These are phyloP conservation scores for Megalops atlanticus DNA, from an alignment of 2,113 vertebrate species.

Conservation along the genomic window DNA sequence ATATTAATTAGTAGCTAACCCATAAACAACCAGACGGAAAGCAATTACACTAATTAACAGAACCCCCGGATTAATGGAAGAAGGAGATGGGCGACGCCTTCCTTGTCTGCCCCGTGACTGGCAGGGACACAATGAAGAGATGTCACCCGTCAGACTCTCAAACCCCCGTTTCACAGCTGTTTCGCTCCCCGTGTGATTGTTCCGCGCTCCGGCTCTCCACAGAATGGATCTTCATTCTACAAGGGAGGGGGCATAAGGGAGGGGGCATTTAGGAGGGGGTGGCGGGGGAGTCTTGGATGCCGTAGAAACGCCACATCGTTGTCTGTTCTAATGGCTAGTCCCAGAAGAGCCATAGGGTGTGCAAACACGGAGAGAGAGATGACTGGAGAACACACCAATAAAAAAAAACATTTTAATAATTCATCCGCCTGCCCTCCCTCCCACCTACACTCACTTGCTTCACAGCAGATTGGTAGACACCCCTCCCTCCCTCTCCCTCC, in stretches of 20 bases:
- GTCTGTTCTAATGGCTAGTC: background rate
- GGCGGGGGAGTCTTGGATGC: background rate
- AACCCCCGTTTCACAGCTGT: no score
- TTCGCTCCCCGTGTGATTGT: no score
- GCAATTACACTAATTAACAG: constrained; percentile 9
- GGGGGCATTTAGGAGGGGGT: background rate
- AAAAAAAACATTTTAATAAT: constrained; percentile 58
- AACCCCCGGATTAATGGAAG: background rate
- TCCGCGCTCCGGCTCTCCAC: no score
- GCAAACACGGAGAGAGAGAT: background rate
- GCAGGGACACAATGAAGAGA: background rate
- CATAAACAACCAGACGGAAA: background rate
- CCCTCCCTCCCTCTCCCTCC: background rate
- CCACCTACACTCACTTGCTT: constrained; percentile 23
- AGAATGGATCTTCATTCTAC: no score
- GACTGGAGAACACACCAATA: constrained; percentile 36
- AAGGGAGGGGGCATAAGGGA: background rate
- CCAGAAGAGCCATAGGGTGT: background rate
- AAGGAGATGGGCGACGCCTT: background rate
- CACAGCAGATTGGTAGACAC: background rate
- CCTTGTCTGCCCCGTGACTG: background rate
- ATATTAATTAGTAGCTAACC: background rate
- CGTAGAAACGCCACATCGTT: background rate
- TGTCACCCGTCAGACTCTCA: background rate
- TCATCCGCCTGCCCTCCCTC: constrained; percentile 45